phyloP scores from a whole-genome alignment of 2,113 vertebrate genomes.

The Scomber japonicus region DNA sequence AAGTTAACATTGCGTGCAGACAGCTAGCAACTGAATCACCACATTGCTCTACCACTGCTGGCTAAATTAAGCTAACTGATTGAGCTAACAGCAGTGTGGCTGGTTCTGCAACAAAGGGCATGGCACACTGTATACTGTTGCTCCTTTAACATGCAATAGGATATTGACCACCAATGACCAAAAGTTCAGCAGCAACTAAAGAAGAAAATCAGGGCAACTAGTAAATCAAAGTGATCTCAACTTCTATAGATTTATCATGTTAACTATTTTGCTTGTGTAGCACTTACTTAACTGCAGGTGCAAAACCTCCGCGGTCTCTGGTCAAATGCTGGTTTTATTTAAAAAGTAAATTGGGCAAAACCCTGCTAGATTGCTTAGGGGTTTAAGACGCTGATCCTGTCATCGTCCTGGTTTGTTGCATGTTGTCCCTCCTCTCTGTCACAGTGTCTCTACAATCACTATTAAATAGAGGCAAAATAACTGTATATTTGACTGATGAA shows the following conservation, averaged over 20 bases:
- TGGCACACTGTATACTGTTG: background rate
- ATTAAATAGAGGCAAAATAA: too few relatives aligned
- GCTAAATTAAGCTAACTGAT: slow-evolving; percentile 66
- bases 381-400: too few relatives aligned
- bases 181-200: slow-evolving; percentile 4
- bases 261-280: background rate
- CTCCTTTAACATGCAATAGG: background rate
- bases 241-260: background rate
- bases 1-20: slow-evolving; percentile 50
- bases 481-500: background rate
- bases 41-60: slow-evolving; percentile 32
- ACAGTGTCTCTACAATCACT: too few relatives aligned
- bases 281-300: background rate
- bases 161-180: background rate
- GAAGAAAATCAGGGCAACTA: background rate
- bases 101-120: slow-evolving; percentile 40
- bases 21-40: slow-evolving; percentile 46
- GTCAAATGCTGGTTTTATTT: background rate
- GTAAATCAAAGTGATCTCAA: background rate
- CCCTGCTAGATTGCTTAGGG: too few relatives aligned
- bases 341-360: background rate
- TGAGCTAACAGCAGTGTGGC: slow-evolving; percentile 52
- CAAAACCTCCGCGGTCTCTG: background rate
- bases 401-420: too few relatives aligned
- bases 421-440: too few relatives aligned